Base-by-base conservation (phyloP, 2,888 invertebrate species). In the Aspidiotus destructor region DNA sequence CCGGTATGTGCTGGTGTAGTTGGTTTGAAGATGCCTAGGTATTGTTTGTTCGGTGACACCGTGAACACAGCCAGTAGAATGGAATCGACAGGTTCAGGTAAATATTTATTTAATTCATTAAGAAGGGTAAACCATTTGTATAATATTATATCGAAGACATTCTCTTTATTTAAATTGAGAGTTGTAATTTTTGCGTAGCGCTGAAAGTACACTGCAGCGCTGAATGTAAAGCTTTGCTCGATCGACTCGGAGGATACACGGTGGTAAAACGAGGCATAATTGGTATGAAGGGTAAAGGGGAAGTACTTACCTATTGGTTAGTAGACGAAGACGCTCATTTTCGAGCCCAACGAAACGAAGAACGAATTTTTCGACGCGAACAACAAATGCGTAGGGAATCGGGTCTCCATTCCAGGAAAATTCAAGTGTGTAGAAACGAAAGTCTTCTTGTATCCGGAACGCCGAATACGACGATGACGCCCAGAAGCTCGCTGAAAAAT, bases 1-100 rank as follows among this genome's bases (percentile, higher is more conserved):
- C 91, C 92, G 0, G 92, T 92, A 13, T 93, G 93, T 75, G 92
- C 93, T 0, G 94, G 93, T 1, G 93, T 94, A 0, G 93, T 94
- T 0, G 93, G 93, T 0, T 79, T 90, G 7, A 94, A 93, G 79
- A 94, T 94, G 93, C 94, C 94, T 0, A 81, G 94, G 60, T 94
- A 92, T 75, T 94, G 93, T 75, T 80, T 94, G 5, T 94, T 94
- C 75, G 94, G 94, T 0, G 94, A 94, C 75, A 94, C 94, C 0
- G 94, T 94, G 1, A 94, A 93, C 75, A 93, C 93, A 0, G 88
- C 92, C 1, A 89, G 89, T 70, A 81, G 92, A 17, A 89, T 92
- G 83, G 92, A 92, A 78, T 91, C 91, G 0, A 88, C 88, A 0
- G 91, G 91, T 71, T 81, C 83, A 71, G 86, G 88, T 88, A 77